Base-by-base conservation (phyloP, 2,113 vertebrate genomes). In the Ictalurus punctatus region DNA sequence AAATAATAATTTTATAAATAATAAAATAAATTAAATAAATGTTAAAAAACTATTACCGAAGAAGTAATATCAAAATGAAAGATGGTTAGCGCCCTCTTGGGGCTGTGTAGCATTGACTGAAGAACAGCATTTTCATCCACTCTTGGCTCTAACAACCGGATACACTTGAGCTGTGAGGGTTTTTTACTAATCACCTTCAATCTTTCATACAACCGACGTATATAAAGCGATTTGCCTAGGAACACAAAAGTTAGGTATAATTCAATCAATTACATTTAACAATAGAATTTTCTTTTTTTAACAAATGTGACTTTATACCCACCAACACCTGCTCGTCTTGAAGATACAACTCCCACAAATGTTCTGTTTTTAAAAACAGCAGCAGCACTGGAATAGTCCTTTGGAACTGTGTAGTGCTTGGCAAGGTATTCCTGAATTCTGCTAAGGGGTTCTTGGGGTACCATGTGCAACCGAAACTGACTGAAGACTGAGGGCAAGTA, bases 1-100 rank as follows among this genome's bases (percentile, higher is more conserved):
- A 13, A 7, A 81, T 56, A 56, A 13, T 14, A 78, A 48, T 14
- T 69, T 80, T 13, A 71, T 0, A 71, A 34, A 71, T 19, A 37
- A 44, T 48, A 7, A 48, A 48, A 48, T 48, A 0, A 48, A 48
- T 48, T 7, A 48, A 48, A 48, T 48, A 48, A 48, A 48, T 48
- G 44, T 48, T 48, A 48, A 71, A 25, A 69, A 34, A 37, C 27
- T n/a, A 95, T 97, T 95, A 99, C 98, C 71, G 97, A 97, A 76
- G 98, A 97, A n/a, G 98, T 98, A 91, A 99, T 91, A 65, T 99
- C 98, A 25, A 99, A 95, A 92, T 99, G 98, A 92, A 98, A 97
- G 52, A 99, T 94, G 79, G 95, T 90, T 0, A 97, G 96, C 2
- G 92, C 91, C 2, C 86, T 93, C 87, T 93, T 91, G 0, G 88